Evolutionary conservation across 2,797 vertebrate species (phyloP), one percentile per base, ranked within the genome.

Genomic region (Bradypodion pumilum): DNA sequence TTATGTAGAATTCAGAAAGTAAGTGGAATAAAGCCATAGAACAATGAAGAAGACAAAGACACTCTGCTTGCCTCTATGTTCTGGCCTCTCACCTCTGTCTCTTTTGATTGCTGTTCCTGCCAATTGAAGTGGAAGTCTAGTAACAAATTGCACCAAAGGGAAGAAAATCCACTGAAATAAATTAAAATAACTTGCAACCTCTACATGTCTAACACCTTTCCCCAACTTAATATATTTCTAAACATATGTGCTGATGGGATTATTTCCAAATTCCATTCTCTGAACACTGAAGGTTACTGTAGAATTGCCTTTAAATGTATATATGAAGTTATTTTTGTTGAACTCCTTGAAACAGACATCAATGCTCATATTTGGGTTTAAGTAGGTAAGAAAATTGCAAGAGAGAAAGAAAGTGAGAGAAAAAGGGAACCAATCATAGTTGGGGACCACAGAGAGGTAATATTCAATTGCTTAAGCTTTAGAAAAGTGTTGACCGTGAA

Each of bases 401-500:
- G 65, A 88, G 46, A 84, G 78, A 68, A 32, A 80, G 83, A 23
- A 40, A 75, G 81, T 5, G 44, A 66, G 62, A 66, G 1, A 84
- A 90, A 69, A 74, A 81, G 75, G 83, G 79, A 74, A 80, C 72
- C 88, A 90, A 91, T 88, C 90, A 90, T 78, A 91, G 74, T 83
- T 91, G 89, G 49, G 72, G 84, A 85, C 85, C 86, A 60, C 40
- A 35, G 80, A 83, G 82, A 91, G 89, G 89, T 89, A 91, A 90
- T 91, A 89, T 88, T 90, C 91, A 89, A 90, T 91, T 92, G 83
- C 80, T 92, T 91, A 86, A 85, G 89, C 85, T 90, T 91, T 86
- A 87, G 85, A 74, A 89, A 92, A 86, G 88, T 74, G 87, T 87
- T 93, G 91, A 93, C 91, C 92, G 93, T 91, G 90, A 93, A 91